These are phyloP conservation scores for Coptodon bakossiorum DNA, from an alignment of 2,113 vertebrate genomes.

Conservation along the genomic window DNA sequence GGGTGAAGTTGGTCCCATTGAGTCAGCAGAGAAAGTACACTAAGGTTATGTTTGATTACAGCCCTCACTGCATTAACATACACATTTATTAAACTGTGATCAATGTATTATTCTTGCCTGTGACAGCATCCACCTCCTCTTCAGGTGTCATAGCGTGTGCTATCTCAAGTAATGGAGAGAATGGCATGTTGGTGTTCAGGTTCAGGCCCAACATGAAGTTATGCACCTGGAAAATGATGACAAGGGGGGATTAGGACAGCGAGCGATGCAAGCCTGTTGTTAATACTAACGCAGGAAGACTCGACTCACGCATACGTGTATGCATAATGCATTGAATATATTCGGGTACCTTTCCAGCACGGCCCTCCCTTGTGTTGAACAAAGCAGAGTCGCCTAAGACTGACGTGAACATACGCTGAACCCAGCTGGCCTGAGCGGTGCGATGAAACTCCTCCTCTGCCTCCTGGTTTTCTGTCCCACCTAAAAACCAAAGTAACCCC, in stretches of 20 bases:
- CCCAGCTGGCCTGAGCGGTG: slow-evolving; percentile 84
- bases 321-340: neutral
- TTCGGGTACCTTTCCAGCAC: slow-evolving; percentile 82
- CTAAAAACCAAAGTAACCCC: slow-evolving; percentile 42
- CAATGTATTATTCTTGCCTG: slow-evolving; percentile 66
- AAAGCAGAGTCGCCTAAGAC: slow-evolving; percentile 84
- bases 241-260: neutral
- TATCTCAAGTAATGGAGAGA: slow-evolving; percentile 72
- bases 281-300: neutral
- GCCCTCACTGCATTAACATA: neutral
- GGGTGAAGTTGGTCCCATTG: fast-evolving
- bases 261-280: fast-evolving
- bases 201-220: slow-evolving; percentile 98
- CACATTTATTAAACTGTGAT: neutral
- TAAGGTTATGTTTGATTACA: neutral
- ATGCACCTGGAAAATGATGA: slow-evolving; percentile 69
- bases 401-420: slow-evolving; percentile 88
- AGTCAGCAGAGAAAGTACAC: neutral
- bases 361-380: slow-evolving; percentile 93
- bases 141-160: slow-evolving; percentile 69
- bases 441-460: slow-evolving; percentile 69
- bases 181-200: slow-evolving; percentile 81
- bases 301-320: fast-evolving
- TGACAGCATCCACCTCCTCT: slow-evolving; percentile 81
- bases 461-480: slow-evolving; percentile 73